A percentile compares a stretch with the other conserved stretches of the same genome.
Conservation (phyloP, 2,797 vertebrate genomes). For the Cercopithecus mitis region DNA sequence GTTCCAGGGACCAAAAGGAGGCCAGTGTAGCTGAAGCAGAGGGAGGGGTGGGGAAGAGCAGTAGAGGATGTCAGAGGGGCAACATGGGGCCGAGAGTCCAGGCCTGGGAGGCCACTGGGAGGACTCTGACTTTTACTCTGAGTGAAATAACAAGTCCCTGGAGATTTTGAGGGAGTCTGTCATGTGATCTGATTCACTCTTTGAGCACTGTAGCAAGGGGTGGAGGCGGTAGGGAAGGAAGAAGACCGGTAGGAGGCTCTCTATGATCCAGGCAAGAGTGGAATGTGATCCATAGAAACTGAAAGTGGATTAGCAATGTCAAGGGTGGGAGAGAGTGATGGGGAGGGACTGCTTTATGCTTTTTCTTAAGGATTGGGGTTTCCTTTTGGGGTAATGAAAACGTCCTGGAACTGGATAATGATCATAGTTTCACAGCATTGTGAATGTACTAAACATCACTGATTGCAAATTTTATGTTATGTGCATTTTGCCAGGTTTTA, state of each 20-base stretch:
- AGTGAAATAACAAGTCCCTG: neutral
- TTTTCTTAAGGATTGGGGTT: neutral
- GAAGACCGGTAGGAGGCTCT: neutral
- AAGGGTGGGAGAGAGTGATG: no score
- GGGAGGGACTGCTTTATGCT: neutral
- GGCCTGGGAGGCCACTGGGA: neutral
- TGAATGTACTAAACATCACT: neutral
- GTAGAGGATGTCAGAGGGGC: accelerated
- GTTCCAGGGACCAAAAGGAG: neutral
- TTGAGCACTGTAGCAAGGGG: neutral
- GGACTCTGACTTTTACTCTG: neutral
- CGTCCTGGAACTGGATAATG: neutral
- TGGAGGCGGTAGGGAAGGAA: no score
- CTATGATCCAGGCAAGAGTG: neutral
- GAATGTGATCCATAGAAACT: neutral
- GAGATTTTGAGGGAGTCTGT: neutral
- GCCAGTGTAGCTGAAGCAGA: neutral
- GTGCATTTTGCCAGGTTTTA: neutral
- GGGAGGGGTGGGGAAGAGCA: neutral
- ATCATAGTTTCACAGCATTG: neutral
- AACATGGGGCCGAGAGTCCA: accelerated
- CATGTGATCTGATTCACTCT: neutral
- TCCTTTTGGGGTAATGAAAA: neutral
- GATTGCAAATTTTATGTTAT: neutral
- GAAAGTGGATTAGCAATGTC: neutral